Conservation (phyloP, 2,797 vertebrate genomes). For the Rhynchotus rufescens region DNA sequence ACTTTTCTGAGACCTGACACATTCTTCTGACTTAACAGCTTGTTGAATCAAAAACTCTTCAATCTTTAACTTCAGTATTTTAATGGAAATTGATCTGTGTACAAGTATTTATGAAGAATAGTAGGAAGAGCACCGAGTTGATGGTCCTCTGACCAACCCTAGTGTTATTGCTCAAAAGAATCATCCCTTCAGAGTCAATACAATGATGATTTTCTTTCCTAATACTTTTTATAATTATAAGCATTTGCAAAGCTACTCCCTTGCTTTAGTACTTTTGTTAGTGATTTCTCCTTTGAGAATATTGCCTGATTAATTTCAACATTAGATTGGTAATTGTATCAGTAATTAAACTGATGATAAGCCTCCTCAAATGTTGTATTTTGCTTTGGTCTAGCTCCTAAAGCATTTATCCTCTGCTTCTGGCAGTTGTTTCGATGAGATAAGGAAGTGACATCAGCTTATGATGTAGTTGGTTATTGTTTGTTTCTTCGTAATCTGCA, state of each 20-base stretch:
- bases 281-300: background rate
- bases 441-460: background rate
- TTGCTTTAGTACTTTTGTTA: background rate
- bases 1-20: background rate
- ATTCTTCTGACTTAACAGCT: background rate
- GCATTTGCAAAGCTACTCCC: background rate
- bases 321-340: background rate
- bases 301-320: background rate
- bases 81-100: too few species aligned
- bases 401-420: background rate
- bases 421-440: background rate
- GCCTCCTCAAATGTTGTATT: background rate
- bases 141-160: background rate
- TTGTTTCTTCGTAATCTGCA: background rate
- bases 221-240: background rate
- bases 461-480: background rate
- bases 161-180: background rate
- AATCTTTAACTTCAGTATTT: background rate
- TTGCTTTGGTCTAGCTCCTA: background rate
- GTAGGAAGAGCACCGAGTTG: background rate
- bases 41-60: background rate
- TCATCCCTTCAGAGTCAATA: background rate
- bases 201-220: background rate
- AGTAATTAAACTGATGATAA: background rate
- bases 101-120: background rate